These are phyloP conservation scores for Phocides pigmalion DNA, from an alignment of 1,140 invertebrate genomes.

Conservation along the genomic window DNA sequence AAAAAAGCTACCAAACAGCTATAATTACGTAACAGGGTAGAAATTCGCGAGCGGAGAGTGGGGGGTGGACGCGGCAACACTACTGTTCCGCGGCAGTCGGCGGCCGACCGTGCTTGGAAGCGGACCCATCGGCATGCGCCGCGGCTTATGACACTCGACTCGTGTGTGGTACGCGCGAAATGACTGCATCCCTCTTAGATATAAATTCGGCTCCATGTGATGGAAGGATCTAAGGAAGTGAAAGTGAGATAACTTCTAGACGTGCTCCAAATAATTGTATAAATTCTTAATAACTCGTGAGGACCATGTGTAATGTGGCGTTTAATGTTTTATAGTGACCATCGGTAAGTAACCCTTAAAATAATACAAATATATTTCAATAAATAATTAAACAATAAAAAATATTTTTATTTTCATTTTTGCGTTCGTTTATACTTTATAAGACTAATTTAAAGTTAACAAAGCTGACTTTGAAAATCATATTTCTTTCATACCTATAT, in stretches of 20 bases:
- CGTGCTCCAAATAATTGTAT: slow-evolving; percentile 12
- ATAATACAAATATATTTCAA: too few relatives aligned
- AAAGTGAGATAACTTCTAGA: slow-evolving; percentile 48
- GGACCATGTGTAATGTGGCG: slow-evolving; percentile 61
- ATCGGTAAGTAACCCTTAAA: slow-evolving; percentile 76
- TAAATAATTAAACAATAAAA: too few relatives aligned
- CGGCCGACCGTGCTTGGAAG: slow-evolving; percentile 53
- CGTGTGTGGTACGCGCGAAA: slow-evolving; percentile 53
- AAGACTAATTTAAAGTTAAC: too few relatives aligned
- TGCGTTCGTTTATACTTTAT: too few relatives aligned
- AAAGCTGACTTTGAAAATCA: too few relatives aligned
- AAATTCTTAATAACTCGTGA: slow-evolving; percentile 42
- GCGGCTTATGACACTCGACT: slow-evolving; percentile 51
- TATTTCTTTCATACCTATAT: too few relatives aligned
- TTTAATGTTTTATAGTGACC: slow-evolving; percentile 79
- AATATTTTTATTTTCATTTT: too few relatives aligned
- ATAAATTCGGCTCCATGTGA: slow-evolving; percentile 46
- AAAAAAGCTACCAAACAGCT: slow-evolving; percentile 29
- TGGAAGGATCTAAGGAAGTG: slow-evolving; percentile 54
- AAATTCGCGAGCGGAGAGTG: slow-evolving; percentile 36
- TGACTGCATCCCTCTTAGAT: slow-evolving; percentile 51
- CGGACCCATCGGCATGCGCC: slow-evolving; percentile 55
- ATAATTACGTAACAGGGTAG: slow-evolving; percentile 52
- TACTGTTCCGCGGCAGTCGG: slow-evolving; percentile 57
- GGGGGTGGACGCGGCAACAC: slow-evolving; percentile 44